A percentile compares a stretch with the other conserved stretches of the same genome.
Conservation (phyloP, 2,888 invertebrate genomes). For the Dicranocentrus wangi region DNA sequence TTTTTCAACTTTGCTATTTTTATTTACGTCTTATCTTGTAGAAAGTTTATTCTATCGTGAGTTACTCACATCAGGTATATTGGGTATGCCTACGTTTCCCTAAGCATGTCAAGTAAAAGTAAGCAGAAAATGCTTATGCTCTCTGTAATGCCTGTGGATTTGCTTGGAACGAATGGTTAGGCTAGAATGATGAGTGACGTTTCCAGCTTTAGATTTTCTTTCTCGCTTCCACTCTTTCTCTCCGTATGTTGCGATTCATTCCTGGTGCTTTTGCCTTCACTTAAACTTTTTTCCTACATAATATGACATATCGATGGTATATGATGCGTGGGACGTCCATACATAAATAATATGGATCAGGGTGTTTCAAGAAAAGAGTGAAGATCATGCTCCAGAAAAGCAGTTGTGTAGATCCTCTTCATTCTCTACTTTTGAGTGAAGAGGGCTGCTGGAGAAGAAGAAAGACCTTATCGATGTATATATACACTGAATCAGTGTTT, state of each 20-base stretch:
- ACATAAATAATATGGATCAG: slow-evolving; percentile 46
- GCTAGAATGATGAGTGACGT: slow-evolving; percentile 22
- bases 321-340: slow-evolving; percentile 40
- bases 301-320: slow-evolving; percentile 51
- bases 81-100: too few species aligned
- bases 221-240: neutral
- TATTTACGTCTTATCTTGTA: neutral
- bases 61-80: too few species aligned
- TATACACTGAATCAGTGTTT: neutral
- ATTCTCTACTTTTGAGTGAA: neutral
- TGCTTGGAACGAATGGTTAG: neutral
- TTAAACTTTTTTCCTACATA: neutral
- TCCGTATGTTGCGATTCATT: slow-evolving; percentile 37
- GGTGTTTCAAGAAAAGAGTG: neutral
- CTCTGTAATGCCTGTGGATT: neutral
- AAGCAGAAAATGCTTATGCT: neutral
- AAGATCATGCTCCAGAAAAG: slow-evolving; percentile 15
- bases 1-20: neutral
- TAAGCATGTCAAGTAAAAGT: too few species aligned
- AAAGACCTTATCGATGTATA: too few species aligned
- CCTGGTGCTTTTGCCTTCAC: slow-evolving; percentile 2
- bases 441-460: neutral
- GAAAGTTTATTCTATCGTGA: too few species aligned
- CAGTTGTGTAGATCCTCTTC: neutral
- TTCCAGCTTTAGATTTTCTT: slow-evolving; percentile 21